Evolutionary conservation across 1,140 invertebrate species (phyloP), one percentile per base, ranked within the genome.

Genomic region (Sitodiplosis mosellana): DNA sequence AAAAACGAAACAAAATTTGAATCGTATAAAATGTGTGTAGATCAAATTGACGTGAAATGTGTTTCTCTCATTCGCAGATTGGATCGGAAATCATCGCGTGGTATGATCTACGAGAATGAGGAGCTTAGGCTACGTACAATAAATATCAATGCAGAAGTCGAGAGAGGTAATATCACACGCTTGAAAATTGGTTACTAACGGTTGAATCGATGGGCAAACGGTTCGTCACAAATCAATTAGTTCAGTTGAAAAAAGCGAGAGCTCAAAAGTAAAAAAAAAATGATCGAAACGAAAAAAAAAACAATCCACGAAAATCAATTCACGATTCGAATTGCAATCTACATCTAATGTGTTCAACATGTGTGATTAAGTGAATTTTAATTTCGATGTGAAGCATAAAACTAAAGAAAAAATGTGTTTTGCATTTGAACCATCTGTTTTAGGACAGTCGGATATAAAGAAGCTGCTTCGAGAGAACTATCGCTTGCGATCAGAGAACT

Each of bases 111-210:
- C 69, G 87, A 91, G 68, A 91, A 91, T 70, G 87, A 91, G 63
- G 87, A 89, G 60, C 72, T 91, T n/a, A 70, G 87, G 55, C 66
- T 91, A 56, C 76, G 85, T 51, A 90, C 86, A 19, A 88, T 91
- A 59, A 84, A 88, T 57, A 90, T 90, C 57, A 89, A 88, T 66
- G 86, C 86, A n/a, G 87, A 90, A 69, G 83, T 91, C 21, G 87
- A 91, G 66, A 75, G 81, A 77, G 82, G 83, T 86, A 67, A 69
- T 56, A 51, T n/a, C 7, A 34, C 7, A n/a, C n/a, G n/a, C n/a
- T n/a, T n/a, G n/a, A n/a, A n/a, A n/a, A n/a, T n/a, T n/a, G n/a
- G n/a, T n/a, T n/a, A n/a, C n/a, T n/a, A n/a, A n/a, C n/a, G n/a
- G n/a, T n/a, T n/a, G n/a, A n/a, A n/a, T n/a, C n/a, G n/a, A n/a